phyloP scores from a whole-genome alignment of 2,797 vertebrate species.

The Picus viridis region DNA sequence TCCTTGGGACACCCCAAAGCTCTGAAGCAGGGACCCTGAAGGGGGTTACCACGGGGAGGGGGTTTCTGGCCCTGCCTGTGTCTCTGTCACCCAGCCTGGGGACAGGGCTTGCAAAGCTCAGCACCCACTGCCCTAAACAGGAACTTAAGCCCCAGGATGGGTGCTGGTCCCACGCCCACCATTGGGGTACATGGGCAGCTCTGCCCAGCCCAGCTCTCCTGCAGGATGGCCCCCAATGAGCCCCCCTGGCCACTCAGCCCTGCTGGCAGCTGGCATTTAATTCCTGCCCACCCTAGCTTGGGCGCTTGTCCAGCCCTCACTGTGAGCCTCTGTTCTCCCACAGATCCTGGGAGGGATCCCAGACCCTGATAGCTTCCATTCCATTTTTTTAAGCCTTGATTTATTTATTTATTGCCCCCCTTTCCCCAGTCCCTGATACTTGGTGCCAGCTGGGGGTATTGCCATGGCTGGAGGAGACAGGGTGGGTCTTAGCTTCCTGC shows the following conservation, averaged over 20 bases:
- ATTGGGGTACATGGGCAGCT: background rate
- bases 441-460: constrained; percentile 26
- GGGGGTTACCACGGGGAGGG: background rate
- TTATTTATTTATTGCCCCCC: background rate
- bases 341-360: constrained; percentile 7
- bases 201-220: background rate
- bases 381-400: background rate
- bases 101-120: background rate
- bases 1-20: background rate
- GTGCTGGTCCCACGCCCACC: background rate
- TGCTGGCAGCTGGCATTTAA: constrained; percentile 65
- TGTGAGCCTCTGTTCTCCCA: constrained; percentile 53
- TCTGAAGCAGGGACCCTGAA: background rate
- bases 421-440: background rate
- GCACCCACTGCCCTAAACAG: background rate
- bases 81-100: background rate
- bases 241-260: background rate
- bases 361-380: background rate
- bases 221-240: background rate
- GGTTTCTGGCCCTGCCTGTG: background rate
- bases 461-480: accelerated
- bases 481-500: background rate
- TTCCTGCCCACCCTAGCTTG: constrained; percentile 35
- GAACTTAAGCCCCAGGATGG: background rate
- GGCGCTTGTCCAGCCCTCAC: constrained; percentile 42